Percentiles rank a stretch among this genome's conserved stretches.
Conservation (phyloP, 2,797 vertebrate genomes). For the Alca torda region DNA sequence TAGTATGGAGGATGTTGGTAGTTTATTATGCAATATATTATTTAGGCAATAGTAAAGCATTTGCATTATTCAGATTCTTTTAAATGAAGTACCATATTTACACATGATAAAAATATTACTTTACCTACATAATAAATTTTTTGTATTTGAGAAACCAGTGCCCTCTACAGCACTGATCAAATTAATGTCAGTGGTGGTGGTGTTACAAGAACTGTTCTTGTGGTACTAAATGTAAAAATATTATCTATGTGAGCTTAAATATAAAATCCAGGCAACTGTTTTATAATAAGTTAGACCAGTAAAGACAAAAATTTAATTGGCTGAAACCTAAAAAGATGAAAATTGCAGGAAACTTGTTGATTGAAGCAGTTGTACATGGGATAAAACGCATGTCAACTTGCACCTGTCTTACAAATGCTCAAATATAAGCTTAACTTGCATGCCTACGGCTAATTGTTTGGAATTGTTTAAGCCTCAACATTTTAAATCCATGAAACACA, state of each 20-base stretch:
- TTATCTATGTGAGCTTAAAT: not conserved
- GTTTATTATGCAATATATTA: not conserved
- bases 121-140: not conserved
- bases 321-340: not conserved
- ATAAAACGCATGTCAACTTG: not conserved
- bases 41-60: not conserved
- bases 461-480: not conserved
- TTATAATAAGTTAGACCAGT: not conserved
- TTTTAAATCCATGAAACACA: not conserved
- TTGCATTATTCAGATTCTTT: not conserved
- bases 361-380: not conserved
- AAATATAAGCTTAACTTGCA: not conserved
- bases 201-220: not conserved
- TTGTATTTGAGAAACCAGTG: not conserved
- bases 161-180: not conserved
- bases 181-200: not conserved
- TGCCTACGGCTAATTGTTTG: not conserved
- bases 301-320: not conserved
- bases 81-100: not conserved
- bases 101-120: not conserved
- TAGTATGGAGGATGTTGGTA: not conserved
- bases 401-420: not conserved
- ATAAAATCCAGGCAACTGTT: not conserved
- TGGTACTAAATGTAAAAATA: not conserved
- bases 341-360: not conserved